Conservation (phyloP, 2,888 invertebrate genomes). For the Deroplatys truncata region DNA sequence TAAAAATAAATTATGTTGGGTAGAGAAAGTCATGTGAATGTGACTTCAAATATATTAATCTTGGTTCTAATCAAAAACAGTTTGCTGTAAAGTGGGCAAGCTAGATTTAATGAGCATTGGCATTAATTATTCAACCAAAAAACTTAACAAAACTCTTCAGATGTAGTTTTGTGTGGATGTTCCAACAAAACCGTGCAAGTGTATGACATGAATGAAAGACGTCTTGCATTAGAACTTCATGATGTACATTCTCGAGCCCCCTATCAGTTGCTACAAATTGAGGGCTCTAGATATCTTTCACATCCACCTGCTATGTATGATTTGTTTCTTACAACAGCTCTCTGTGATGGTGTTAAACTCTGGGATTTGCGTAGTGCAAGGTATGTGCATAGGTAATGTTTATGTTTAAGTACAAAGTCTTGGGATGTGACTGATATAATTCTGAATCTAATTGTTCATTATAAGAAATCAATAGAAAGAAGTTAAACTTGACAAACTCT, state of each 20-base stretch:
- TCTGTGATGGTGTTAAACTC: conserved; percentile 28
- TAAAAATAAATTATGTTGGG: too few relatives aligned
- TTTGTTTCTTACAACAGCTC: conserved; percentile 26
- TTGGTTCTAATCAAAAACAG: too few relatives aligned
- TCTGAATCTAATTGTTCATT: too few relatives aligned
- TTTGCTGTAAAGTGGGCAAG: too few relatives aligned
- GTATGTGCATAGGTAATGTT: not conserved
- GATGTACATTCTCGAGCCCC: conserved; percentile 26
- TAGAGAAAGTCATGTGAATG: too few relatives aligned
- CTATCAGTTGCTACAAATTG: conserved; percentile 21
- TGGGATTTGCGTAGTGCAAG: conserved; percentile 30
- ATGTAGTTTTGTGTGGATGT: conserved; percentile 28
- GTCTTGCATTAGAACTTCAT: conserved; percentile 3
- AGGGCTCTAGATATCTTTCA: conserved; percentile 18
- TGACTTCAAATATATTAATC: too few relatives aligned
- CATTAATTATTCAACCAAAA: not conserved
- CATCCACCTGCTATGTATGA: conserved; percentile 22
- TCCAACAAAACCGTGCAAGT: conserved; percentile 27
- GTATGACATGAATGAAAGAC: conserved; percentile 29
- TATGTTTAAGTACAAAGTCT: not conserved
- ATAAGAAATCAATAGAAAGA: too few relatives aligned
- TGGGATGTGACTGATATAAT: too few relatives aligned
- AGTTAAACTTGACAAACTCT: too few relatives aligned
- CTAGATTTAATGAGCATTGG: too few relatives aligned
- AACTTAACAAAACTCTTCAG: not conserved